phyloP scores from a whole-genome alignment of 2,797 vertebrate genomes.

The Chiloscyllium punctatum region DNA sequence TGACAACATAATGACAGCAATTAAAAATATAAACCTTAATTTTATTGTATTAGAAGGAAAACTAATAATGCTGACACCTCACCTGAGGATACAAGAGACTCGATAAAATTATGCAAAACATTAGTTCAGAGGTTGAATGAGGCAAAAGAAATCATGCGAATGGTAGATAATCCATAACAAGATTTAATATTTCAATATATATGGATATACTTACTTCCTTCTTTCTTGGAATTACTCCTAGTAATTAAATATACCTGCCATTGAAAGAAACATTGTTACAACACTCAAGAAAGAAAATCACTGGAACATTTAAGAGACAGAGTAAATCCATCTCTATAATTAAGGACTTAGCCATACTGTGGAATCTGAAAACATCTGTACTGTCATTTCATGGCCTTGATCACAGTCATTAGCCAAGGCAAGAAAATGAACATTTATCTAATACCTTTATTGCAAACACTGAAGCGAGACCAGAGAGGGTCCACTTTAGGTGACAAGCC shows the following conservation, averaged over 20 bases:
- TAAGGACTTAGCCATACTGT: background rate
- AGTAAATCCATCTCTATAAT: background rate
- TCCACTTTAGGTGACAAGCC: no score
- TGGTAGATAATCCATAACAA: background rate
- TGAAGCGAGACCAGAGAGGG: background rate
- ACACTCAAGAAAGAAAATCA: background rate
- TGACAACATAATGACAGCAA: conserved; percentile 6
- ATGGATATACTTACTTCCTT: conserved; percentile 59
- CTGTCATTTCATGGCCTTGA: background rate
- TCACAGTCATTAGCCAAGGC: background rate
- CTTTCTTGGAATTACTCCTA: conserved; percentile 61
- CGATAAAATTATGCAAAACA: background rate
- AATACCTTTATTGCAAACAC: background rate
- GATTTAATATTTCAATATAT: conserved; percentile 5
- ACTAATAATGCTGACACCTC: background rate
- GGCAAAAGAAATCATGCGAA: background rate
- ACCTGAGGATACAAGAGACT: background rate
- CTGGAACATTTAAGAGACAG: background rate
- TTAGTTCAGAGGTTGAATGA: conserved; percentile 50
- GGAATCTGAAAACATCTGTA: background rate
- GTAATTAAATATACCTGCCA: conserved; percentile 55
- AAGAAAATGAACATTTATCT: background rate
- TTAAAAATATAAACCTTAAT: background rate
- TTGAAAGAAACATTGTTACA: conserved; percentile 19
- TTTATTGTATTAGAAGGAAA: background rate